phyloP scores from a whole-genome alignment of 2,888 invertebrate species.

The Pachycephus smyrnensis region DNA sequence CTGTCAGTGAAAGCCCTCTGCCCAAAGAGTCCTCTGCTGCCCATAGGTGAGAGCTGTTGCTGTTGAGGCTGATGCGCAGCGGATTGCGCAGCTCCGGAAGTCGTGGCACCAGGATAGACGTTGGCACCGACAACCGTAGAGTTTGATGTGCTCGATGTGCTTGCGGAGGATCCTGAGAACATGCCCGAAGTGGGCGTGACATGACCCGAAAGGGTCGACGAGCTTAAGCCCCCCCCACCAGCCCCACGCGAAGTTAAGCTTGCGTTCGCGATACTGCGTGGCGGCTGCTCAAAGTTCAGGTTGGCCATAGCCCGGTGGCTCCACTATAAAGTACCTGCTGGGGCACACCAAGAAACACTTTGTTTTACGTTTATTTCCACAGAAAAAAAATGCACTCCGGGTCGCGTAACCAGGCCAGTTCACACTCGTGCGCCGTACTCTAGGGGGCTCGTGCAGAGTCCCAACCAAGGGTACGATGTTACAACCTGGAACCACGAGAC shows the following conservation, averaged over 20 bases:
- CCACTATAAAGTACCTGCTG: conserved; percentile 52
- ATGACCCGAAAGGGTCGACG: conserved; percentile 78
- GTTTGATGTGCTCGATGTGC: conserved; percentile 59
- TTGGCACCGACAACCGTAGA: conserved; percentile 62
- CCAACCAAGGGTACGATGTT: background rate
- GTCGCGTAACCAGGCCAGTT: background rate
- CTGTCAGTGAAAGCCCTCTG: conserved; percentile 85
- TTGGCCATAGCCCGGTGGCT: conserved; percentile 86
- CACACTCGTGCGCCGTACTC: background rate
- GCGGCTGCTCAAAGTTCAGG: conserved; percentile 90
- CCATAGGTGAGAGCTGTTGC: conserved; percentile 72
- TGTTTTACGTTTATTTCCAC: conserved; percentile 17
- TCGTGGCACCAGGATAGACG: conserved; percentile 61
- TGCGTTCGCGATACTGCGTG: conserved; percentile 88
- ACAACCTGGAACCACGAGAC: background rate
- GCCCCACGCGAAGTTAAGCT: conserved; percentile 76
- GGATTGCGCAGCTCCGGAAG: conserved; percentile 67
- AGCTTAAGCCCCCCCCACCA: conserved; percentile 72
- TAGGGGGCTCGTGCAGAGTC: background rate
- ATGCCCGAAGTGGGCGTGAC: conserved; percentile 79
- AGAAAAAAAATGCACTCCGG: background rate
- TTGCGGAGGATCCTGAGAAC: conserved; percentile 70
- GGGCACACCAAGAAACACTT: conserved; percentile 43
- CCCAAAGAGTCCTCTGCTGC: conserved; percentile 77
- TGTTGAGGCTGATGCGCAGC: conserved; percentile 67